Base-by-base conservation (phyloP, 2,888 invertebrate genomes). In the Horisme vitalbata region DNA sequence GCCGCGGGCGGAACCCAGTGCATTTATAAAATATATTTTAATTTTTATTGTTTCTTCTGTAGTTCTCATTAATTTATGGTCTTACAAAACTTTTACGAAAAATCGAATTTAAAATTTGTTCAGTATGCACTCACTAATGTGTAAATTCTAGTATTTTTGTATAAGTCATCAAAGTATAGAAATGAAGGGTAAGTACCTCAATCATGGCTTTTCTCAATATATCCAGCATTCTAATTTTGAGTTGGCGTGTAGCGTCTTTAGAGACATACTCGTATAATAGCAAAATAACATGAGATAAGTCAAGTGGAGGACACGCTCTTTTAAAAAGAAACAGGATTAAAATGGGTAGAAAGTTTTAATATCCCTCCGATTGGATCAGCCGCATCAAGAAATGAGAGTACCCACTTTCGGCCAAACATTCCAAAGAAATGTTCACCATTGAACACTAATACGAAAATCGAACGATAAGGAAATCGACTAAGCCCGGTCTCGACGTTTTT, bases 311-410 rank as follows among this genome's bases (percentile, higher is more conserved):
- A n/a, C 67, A 66, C 68, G 67, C 69, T 65, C 65, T 64, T 60
- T 65, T 65, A 82, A 75, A 81, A 84, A 83, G 79, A 78, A 74
- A 67, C 61, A 61, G 61, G 67, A 71, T 65, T 71, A 71, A 64
- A 73, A 28, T 71, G 73, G 75, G 73, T 74, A 75, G 77, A 85
- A 88, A 85, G 79, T 89, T 90, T 87, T 88, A 88, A 90, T 88
- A 88, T 87, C 86, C 81, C 79, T 77, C 75, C 79, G 83, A 86
- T 86, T 83, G 82, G 85, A 84, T 85, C 79, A 79, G 78, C 81
- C 79, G 64, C 77, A 81, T 71, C 68, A 71, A 62, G 67, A 72
- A 74, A 75, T 69, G 75, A 71, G 73, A 73, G 72, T 71, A 45
- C 45, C 46, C 44, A 41, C 50, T 45, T 45, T 39, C 33, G 12